Evolutionary conservation across 1,140 invertebrate species (phyloP), one percentile per base, ranked within the genome.

Genomic region (Drosophila mayri): DNA sequence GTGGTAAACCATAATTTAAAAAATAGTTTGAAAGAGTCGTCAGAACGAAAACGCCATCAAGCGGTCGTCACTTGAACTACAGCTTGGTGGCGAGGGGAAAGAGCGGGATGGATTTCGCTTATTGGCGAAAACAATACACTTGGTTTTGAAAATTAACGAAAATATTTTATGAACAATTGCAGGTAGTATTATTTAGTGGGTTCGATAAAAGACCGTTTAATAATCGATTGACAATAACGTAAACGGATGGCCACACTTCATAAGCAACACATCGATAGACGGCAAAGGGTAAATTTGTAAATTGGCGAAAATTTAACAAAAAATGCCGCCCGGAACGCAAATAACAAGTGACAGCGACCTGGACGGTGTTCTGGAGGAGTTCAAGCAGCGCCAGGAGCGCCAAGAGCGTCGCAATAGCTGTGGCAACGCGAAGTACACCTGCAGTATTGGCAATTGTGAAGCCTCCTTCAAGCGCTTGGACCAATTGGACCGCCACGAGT

Each of bases 401-500:
- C 77, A 66, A 11, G 52, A 60, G n/a, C 77, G 78, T 4, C 77
- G 75, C 14, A 41, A 82, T n/a, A 87, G 88, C 52, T 46, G 14
- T 5, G 90, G 84, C 1, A 41, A 28, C 3, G 70, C 76, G 4
- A 91, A 92, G 55, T 92, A 92, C 55, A 57, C 38, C 12, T 92
- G 91, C 54, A 87, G 63, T 22, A 76, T 90, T 43, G 55, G 18
- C 4, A 67, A 67, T 6, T 92, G 91, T 41, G 59, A 58, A 0
- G 75, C 74, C 22, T 87, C 25, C 8, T 92, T 92, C 11, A 92
- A 86, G 46, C 86, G 91, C 0, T 62, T 90, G 52, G 87, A 90
- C 38, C 84, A 92, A 4, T 72, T 92, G 60, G 91, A 92, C 61
- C 87, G 90, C n/a, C 91, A 92, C 68, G 91, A 92, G 46, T 92